Base-by-base conservation (phyloP, 2,113 vertebrate genomes). In the Tachysurus vachellii region DNA sequence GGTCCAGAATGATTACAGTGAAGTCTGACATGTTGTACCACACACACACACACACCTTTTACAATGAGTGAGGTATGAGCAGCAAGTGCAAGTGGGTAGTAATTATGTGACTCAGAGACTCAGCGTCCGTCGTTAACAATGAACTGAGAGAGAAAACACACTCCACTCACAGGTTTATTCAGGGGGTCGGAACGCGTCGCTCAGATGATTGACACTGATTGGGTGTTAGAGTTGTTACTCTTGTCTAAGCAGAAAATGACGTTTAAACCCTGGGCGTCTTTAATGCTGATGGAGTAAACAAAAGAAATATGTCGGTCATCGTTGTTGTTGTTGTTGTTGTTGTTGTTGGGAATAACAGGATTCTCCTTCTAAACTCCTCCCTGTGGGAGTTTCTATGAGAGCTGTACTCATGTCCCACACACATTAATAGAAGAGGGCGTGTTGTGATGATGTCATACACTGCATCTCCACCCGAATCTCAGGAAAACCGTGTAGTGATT, bases 31-130 rank as follows among this genome's bases (percentile, higher is more conserved):
- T 80, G 54, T 59, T 59, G 17, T 42, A 59, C 79, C 56, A 59
- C 28, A 59, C 2, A 4, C 10, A 31, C 28, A 59, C 2, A 4
- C 10, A 31, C 73, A 5, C 76, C 19, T 11, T 9, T 12, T 28
- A 16, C 79, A 23, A 11, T 23, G 56, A 36, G 19, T 42, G 31
- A 1, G 9, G 3, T 26, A 59, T 61, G 19, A 80, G 53, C 77
- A 57, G 53, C 54, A 23, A 79, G 54, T 12, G 28, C 54, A 19
- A 23, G 54, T 7, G 17, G 61, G 12, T 13, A 1, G 56, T 81
- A 81, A 81, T 81, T 81, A 81, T 44, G 57, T 81, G 79, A 81
- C 79, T 81, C 79, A 61, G 56, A 61, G 31, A 21, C 19, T 81
- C 31, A 81, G 21, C 56, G 13, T 61, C 16, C 31, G 42, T 81